Percentiles rank a stretch among this genome's conserved stretches.
Conservation (phyloP, 2,797 vertebrate species). For the Anabas testudineus region DNA sequence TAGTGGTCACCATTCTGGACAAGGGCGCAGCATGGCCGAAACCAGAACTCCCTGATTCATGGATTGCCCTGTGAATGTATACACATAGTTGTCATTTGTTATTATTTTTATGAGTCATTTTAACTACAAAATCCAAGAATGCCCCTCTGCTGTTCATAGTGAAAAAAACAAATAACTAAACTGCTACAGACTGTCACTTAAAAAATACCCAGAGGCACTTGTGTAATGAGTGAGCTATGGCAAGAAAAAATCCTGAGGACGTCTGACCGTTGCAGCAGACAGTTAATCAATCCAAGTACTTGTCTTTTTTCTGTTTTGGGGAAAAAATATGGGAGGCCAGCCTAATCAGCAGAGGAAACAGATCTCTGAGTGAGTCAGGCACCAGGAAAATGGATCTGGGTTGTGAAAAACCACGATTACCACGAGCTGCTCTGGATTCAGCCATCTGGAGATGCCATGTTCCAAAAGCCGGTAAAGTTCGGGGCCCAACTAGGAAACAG, state of each 20-base stretch:
- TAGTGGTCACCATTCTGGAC: slow-evolving; percentile 77
- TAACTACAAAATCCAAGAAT: slow-evolving; percentile 3
- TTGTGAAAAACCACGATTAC: slow-evolving; percentile 87
- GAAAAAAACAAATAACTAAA: not conserved
- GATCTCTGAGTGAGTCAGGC: slow-evolving; percentile 77
- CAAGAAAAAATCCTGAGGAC: slow-evolving; percentile 34
- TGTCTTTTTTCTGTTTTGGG: slow-evolving; percentile 73
- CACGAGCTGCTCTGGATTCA: slow-evolving; percentile 85
- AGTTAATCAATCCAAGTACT: slow-evolving; percentile 79
- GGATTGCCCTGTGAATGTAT: slow-evolving; percentile 61
- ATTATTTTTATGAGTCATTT: slow-evolving; percentile 20
- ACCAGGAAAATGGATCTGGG: slow-evolving; percentile 87
- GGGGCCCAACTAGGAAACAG: slow-evolving; percentile 86
- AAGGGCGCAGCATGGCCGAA: slow-evolving; percentile 67
- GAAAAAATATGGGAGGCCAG: slow-evolving; percentile 80
- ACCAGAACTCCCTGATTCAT: slow-evolving; percentile 34
- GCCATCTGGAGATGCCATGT: slow-evolving; percentile 85
- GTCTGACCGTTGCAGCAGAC: slow-evolving; percentile 70
- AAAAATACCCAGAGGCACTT: slow-evolving; percentile 20
- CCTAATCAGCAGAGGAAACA: slow-evolving; percentile 88
- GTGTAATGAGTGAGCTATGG: slow-evolving; percentile 33
- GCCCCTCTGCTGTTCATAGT: not conserved
- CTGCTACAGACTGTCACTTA: not conserved
- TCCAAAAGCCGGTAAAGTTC: slow-evolving; percentile 84
- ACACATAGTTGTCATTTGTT: not conserved